Base-by-base conservation (phyloP, 2,888 invertebrate genomes). In the Tuberolachnus salignus region DNA sequence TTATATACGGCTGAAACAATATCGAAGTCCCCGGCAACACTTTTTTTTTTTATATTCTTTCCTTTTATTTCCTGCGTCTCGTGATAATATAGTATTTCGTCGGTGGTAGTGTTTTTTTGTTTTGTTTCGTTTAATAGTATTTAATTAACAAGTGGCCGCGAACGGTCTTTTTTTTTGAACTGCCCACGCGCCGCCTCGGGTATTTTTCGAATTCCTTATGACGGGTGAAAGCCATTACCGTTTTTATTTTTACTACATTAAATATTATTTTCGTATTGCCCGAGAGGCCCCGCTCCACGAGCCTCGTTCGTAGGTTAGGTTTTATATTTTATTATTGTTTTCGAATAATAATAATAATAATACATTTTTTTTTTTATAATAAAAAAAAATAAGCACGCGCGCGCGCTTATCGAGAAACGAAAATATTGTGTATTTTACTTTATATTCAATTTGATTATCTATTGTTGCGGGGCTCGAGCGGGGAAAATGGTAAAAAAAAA, bases 121-220 rank as follows among this genome's bases (percentile, higher is more conserved):
- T n/a, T n/a, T n/a, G n/a, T n/a, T 6, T 6, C 6, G 34, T 72
- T 73, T 78, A 69, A 78, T 69, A 51, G 78, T 78, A 44, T 78
- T 69, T 78, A 78, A 78, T 78, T 78, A 78, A 69, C 78, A 78
- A 78, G 67, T 69, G 78, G 69, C 78, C 59, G 78, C 78, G 59
- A 78, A 78, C 69, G 78, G 69, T 69, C 78, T 69, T 59, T 78
- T 69, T 59, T 78, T 34, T 69, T 78, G 61, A 69, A 55, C 67
- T 69, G 67, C 78, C 78, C 78, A 78, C 78, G 69, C 78, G 49
- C 49, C 78, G 67, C 78, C 67, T 78, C 51, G 51, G 69, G 55
- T 55, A 67, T 73, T 78, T 69, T 57, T 34, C 11, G 75, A 66
- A 75, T 46, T 75, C 78, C 42, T 49, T n/a, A 14, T 21, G 42